Base-by-base conservation (phyloP, 2,113 vertebrate species). In the Craseonycteris thonglongyai region DNA sequence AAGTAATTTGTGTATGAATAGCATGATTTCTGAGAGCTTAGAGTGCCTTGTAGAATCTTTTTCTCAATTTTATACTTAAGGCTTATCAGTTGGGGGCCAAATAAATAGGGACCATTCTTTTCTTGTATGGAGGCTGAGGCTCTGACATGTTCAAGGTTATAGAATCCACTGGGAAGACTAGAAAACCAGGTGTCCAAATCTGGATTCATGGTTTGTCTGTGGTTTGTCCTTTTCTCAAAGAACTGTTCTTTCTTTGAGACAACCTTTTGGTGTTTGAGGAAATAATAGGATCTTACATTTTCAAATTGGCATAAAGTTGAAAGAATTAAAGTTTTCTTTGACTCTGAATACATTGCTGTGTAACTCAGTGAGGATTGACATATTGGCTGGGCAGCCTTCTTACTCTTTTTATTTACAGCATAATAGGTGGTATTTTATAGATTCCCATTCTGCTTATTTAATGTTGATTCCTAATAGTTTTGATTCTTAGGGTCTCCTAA, bases 31-130 rank as follows among this genome's bases (percentile, higher is more conserved):
- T 81, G 93, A 95, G 80, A 72, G 68, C 61, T 94, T 92, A 97
- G 96, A 97, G 97, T 97, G 96, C 97, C 95, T 97, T 97, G 96
- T 90, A 90, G 68, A 90, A 13, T 95, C 91, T 93, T 74, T 71
- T 38, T 56, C 38, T 80, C 33, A 68, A 2, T 96, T 96, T 93
- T 54, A 72, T 87, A 69, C 86, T 78, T 95, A 72, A 65, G 66
- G 49, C 88, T 94, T 96, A 56, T 94, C 81, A 93, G 26, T 24
- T 72, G 58, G 93, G 82, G 94, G 81, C 72, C 95, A 93, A 88
- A 78, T 93, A 84, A 81, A n/a, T 72, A 83, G 80, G 72, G 93
- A 66, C 87, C 30, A 21, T 42, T 45, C 78, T 88, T 92, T 49
- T 80, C 80, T 86, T 38, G 3, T 66, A 9, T 86, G 81, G 79